phyloP scores from a whole-genome alignment of 2,797 vertebrate genomes.

The Calcarius lapponicus region DNA sequence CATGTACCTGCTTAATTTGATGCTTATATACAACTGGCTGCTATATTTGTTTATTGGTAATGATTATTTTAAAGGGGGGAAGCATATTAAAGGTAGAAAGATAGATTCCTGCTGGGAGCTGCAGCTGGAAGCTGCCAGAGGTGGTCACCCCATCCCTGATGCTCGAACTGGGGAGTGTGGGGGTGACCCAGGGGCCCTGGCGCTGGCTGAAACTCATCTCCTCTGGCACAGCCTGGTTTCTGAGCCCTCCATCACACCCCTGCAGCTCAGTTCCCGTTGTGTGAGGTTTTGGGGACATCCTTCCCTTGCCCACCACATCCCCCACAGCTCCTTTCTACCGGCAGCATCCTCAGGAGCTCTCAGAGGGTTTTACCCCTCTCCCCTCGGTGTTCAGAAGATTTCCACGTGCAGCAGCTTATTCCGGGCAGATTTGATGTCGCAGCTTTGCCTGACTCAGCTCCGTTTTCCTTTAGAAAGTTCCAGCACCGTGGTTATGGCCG shows the following conservation, averaged over 20 bases:
- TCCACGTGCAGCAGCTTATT: background rate
- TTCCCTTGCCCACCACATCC: too few relatives aligned
- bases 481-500: rapidly evolving
- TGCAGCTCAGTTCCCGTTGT: rapidly evolving
- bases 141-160: background rate
- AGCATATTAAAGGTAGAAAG: constrained; percentile 7
- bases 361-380: background rate
- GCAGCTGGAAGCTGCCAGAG: background rate
- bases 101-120: background rate
- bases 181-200: rapidly evolving
- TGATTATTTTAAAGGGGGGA: constrained; percentile 41
- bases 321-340: background rate
- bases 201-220: background rate
- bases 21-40: constrained; percentile 53
- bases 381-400: background rate
- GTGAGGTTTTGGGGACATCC: background rate
- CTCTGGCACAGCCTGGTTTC: background rate
- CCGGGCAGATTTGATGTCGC: background rate
- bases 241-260: background rate
- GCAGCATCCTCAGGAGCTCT: background rate
- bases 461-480: background rate
- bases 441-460: background rate
- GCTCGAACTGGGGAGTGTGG: rapidly evolving
- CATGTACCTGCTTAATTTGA: constrained; percentile 55
- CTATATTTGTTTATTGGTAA: constrained; percentile 59